These are phyloP conservation scores for Heliothis virescens DNA, from an alignment of 1,140 invertebrate species.

Conservation along the genomic window DNA sequence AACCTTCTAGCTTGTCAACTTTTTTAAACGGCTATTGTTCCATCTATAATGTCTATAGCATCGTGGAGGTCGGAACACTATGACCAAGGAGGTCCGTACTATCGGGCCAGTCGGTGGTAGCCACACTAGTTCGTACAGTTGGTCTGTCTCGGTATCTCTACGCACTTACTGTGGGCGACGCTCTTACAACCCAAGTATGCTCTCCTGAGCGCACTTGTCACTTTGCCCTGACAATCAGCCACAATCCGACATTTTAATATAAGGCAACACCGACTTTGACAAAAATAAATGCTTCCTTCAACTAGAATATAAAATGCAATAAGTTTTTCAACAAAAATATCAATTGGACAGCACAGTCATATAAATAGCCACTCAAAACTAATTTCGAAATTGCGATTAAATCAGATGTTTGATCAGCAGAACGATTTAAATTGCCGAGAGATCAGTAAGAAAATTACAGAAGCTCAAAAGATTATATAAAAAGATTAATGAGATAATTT, in stretches of 20 bases:
- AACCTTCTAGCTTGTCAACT: conserved; percentile 43
- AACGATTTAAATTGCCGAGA: not conserved
- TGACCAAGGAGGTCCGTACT: conserved; percentile 34
- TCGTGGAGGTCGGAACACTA: conserved; percentile 37
- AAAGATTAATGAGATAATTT: conserved; percentile 27
- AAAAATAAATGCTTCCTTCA: conserved; percentile 33
- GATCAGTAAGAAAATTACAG: conserved; percentile 23
- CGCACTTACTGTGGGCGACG: conserved; percentile 86
- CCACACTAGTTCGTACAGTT: conserved; percentile 52
- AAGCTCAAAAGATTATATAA: conserved; percentile 26
- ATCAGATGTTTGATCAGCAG: conserved; percentile 4
- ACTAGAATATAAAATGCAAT: conserved; percentile 2
- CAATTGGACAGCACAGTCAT: not conserved
- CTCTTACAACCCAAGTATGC: conserved; percentile 86
- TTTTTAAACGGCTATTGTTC: conserved; percentile 35
- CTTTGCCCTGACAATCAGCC: conserved; percentile 82
- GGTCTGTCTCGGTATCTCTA: conserved; percentile 62
- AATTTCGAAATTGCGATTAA: conserved; percentile 14
- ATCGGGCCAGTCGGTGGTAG: conserved; percentile 39
- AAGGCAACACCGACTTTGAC: conserved; percentile 5
- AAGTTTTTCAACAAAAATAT: not conserved
- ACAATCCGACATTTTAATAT: conserved; percentile 56
- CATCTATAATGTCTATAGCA: conserved; percentile 47
- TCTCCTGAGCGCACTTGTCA: conserved; percentile 84
- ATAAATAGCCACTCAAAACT: conserved; percentile 23